Evolutionary conservation across 2,888 invertebrate species (phyloP).

Genomic region (Lochmaea crataegi): DNA sequence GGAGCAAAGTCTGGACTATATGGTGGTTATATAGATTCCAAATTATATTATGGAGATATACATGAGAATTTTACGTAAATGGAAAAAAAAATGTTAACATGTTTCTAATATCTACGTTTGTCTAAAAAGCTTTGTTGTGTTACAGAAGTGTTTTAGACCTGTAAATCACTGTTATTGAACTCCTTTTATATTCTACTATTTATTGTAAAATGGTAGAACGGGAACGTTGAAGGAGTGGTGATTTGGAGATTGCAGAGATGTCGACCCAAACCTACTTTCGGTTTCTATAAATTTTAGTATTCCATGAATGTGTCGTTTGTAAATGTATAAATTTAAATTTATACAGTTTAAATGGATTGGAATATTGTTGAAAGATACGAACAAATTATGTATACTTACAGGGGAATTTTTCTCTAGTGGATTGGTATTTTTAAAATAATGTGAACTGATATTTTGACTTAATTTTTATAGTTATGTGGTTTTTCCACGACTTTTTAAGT

Average conservation of each 20-base stretch:
- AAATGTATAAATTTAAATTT: background rate
- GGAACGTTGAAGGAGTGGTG: conserved; percentile 43
- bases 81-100: background rate
- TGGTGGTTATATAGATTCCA: too few species aligned
- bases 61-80: too few species aligned
- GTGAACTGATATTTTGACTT: too few species aligned
- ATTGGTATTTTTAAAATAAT: too few species aligned
- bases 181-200: too few species aligned
- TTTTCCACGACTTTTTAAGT: too few species aligned
- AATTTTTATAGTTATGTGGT: too few species aligned
- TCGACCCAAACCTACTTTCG: conserved; percentile 39
- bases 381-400: background rate
- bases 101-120: background rate
- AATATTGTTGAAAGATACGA: background rate
- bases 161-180: conserved; percentile 29
- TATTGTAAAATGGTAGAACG: conserved; percentile 33
- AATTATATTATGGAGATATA: too few species aligned
- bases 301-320: background rate
- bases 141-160: background rate
- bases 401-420: too few species aligned
- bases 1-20: too few species aligned
- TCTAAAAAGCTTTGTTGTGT: background rate
- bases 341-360: background rate
- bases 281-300: conserved; percentile 16
- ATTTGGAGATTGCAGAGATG: conserved; percentile 33